Base-by-base conservation (phyloP, 2,888 invertebrate genomes). In the Yponomeuta sedellus region DNA sequence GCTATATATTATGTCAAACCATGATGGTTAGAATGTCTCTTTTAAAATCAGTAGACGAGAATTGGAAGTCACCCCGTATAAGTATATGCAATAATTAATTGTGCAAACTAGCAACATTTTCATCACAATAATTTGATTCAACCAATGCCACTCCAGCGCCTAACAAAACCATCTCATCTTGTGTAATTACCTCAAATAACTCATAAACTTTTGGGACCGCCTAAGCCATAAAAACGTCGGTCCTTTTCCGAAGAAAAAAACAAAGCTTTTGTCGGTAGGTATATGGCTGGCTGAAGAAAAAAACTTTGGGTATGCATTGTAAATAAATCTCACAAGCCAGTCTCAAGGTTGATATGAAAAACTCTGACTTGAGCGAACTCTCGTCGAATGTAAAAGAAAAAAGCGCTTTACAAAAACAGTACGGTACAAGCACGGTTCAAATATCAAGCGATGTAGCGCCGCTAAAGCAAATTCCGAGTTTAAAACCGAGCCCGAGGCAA, bases 101-200 rank as follows among this genome's bases (percentile, higher is more conserved):
- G 8, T 8, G 10, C 0, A 34, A 34, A 34, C 34, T 34, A 34
- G 8, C 8, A 34, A 34, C 34, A 34, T 8, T 34, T 34, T 8
- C 8, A 5, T 2, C 0, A 6, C 34, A 34, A 34, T 34, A 34
- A 34, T 34, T 34, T 8, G 34, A 34, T 34, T 34, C 34, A 34
- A 34, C 34, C 34, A 34, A 34, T 34, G 34, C 34, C 34, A 34
- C 34, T 34, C 34, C 5, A 34, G 34, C 34, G 34, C 34, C 8
- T 39, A 6, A 64, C 16, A 64, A 64, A 22, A 56, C 10, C 10
- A 78, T 75, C 77, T 78, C 79, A 79, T 86, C 78, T 85, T 81
- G 81, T 75, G 74, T 81, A 85, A 87, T 88, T 84, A 87, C 82
- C 79, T 77, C 74, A 76, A 77, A 81, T 81, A 81, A 83, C 83